These are phyloP conservation scores for Beris morrisii DNA, from an alignment of 2,888 invertebrate genomes.

Conservation along the genomic window DNA sequence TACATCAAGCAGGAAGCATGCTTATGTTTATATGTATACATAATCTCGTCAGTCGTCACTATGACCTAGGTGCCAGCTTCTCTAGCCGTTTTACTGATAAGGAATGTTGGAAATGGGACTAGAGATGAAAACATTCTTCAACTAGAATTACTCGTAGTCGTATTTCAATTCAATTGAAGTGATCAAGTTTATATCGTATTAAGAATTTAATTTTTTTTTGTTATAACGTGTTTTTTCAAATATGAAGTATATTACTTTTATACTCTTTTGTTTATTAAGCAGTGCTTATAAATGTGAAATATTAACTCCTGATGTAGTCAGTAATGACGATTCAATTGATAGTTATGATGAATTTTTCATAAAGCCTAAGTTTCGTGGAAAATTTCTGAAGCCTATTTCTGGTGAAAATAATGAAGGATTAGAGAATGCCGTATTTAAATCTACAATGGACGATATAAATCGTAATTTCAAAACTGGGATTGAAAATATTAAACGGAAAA, in stretches of 20 bases:
- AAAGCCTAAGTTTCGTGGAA: background rate
- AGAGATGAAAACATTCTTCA: background rate
- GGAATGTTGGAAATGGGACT: slow-evolving; percentile 9
- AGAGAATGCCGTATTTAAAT: slow-evolving; percentile 38
- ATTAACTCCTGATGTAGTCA: slow-evolving; percentile 6
- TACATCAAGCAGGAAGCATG: slow-evolving; percentile 12
- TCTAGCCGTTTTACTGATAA: slow-evolving; percentile 15
- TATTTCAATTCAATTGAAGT: slow-evolving; percentile 2
- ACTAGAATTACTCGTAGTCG: background rate
- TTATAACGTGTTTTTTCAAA: background rate
- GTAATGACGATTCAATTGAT: background rate
- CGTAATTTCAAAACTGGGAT: slow-evolving; percentile 61
- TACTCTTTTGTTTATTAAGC: background rate
- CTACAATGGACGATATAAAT: slow-evolving; percentile 50
- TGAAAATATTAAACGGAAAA: slow-evolving; percentile 56
- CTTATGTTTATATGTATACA: background rate
- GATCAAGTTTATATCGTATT: background rate
- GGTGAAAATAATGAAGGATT: slow-evolving; percentile 14
- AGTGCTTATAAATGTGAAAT: background rate
- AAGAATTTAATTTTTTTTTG: slow-evolving; percentile 2
- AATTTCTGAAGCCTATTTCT: slow-evolving; percentile 13
- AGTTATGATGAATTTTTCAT: background rate
- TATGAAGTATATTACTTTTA: background rate
- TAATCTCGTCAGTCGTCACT: slow-evolving; percentile 2
- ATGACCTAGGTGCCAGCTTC: slow-evolving; percentile 26